phyloP scores from a whole-genome alignment of 2,797 vertebrate species.

The Sphenopsis melanotis region DNA sequence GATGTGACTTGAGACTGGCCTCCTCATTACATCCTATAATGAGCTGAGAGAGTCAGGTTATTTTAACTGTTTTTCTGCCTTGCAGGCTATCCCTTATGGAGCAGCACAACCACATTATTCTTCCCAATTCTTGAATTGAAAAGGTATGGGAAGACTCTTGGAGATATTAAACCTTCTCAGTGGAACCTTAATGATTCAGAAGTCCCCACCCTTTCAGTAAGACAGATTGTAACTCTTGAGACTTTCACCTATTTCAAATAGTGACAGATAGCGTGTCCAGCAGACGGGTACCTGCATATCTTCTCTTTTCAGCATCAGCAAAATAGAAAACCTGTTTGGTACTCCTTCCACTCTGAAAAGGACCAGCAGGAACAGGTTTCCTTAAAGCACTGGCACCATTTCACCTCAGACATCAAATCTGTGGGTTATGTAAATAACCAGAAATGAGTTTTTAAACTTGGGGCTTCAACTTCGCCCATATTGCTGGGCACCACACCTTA shows the following conservation, averaged over 20 bases:
- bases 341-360: not conserved
- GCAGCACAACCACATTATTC: not conserved
- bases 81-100: not conserved
- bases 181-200: not conserved
- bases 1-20: not conserved
- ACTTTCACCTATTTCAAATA: not conserved
- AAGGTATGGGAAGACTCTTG: not conserved
- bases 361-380: not conserved
- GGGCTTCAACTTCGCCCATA: not conserved
- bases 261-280: not conserved
- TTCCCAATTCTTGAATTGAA: not conserved
- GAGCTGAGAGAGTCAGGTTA: not conserved
- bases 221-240: not conserved
- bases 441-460: not conserved
- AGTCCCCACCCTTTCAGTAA: not conserved
- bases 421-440: not conserved
- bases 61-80: not conserved
- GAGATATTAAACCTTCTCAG: not conserved
- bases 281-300: not conserved
- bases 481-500: not conserved
- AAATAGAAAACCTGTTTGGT: not conserved
- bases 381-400: not conserved
- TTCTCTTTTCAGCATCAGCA: not conserved
- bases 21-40: not conserved
- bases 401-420: rapidly evolving